phyloP scores from a whole-genome alignment of 2,797 vertebrate species.

The Acomys russatus region DNA sequence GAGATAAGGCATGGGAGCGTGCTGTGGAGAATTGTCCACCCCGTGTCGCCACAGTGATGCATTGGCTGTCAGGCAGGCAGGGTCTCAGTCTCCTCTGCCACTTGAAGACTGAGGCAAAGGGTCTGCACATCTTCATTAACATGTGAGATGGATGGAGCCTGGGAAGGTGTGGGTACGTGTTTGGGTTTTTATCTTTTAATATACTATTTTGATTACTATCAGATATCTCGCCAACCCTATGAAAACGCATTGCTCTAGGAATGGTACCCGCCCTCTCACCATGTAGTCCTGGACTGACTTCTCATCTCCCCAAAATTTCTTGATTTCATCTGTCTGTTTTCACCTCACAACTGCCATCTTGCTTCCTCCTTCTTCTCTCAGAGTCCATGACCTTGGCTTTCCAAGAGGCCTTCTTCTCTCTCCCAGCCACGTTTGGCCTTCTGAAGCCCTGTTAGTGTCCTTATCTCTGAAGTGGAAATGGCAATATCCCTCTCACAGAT shows the following conservation, averaged over 20 bases:
- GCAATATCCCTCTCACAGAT: background rate
- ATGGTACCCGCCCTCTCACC: background rate
- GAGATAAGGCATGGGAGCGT: background rate
- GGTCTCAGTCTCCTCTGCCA: background rate
- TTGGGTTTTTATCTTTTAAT: background rate
- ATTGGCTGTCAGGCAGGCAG: background rate
- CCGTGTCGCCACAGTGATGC: background rate
- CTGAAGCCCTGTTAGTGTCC: background rate
- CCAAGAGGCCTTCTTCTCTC: background rate
- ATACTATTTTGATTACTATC: background rate
- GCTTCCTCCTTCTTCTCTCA: background rate
- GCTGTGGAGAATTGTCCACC: background rate
- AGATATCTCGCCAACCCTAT: background rate
- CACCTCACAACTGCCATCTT: background rate
- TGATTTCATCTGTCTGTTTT: background rate
- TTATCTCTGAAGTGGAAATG: background rate
- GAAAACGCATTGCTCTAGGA: background rate
- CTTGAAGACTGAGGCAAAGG: conserved; percentile 2
- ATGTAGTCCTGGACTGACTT: background rate
- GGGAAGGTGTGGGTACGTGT: background rate
- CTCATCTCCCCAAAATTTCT: background rate
- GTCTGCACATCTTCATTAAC: background rate
- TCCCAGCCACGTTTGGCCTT: background rate
- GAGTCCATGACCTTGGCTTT: background rate
- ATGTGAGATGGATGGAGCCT: background rate